Evolutionary conservation across 1,140 invertebrate species (phyloP), one percentile per base, ranked within the genome.

Genomic region (Elymnias hypermnestra): DNA sequence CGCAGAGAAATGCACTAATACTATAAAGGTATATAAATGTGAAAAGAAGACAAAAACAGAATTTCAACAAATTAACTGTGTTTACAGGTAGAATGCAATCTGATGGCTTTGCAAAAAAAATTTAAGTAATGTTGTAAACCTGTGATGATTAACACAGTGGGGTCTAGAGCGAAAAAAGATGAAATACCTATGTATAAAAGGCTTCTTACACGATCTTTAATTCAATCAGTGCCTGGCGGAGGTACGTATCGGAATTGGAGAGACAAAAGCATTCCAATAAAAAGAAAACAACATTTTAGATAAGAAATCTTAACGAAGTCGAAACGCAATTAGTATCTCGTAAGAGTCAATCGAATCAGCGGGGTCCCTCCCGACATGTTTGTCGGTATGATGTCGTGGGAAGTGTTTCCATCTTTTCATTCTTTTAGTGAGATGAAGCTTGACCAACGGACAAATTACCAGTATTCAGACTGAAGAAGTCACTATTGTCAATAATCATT

Each of bases 301-400:
- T 43, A 43, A 62, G 38, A 54, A 64, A 58, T 58, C 41, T 66
- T 72, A 68, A 69, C 48, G 51, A 64, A 70, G 42, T 60, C 48
- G 38, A 57, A 65, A 57, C 40, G 48, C 53, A 53, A 63, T 63
- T 60, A 60, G 54, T 51, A 31, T 43, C 37, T 39, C 42, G 55
- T 45, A 57, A 56, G 47, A 53, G 42, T 58, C 52, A 61, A 58
- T 57, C 49, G 53, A 61, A 72, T 57, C 64, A 76, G 66, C 64
- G 54, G 63, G 65, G 50, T 39, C 33, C 37, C 50, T 40, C 21
- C 31, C 31, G 47, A 39, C 49, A 52, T 52, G 49, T 45, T 41
- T 40, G 41, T 40, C 17, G 17, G 42, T 51, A 51, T 18, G 19
- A 25, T 18, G 49, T 36, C 49, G 36, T 52, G 49, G 49, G 49